A percentile compares a stretch with the other conserved stretches of the same genome.
These are phyloP conservation scores for Propsilocerus akamusi DNA, from an alignment of 1,140 invertebrate species.

Conservation along the genomic window DNA sequence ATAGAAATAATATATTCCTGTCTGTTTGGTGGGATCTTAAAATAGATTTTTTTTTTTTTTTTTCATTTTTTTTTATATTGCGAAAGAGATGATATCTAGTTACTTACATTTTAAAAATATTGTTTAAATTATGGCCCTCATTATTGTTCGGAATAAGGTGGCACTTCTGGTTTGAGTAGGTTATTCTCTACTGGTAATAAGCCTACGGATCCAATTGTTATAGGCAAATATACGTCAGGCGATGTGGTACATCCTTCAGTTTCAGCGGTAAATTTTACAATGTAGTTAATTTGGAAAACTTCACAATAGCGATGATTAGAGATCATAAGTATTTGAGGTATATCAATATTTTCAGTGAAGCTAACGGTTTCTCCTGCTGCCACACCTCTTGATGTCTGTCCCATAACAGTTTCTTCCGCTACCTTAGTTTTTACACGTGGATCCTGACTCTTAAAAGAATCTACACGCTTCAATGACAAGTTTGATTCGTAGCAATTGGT, in stretches of 20 bases:
- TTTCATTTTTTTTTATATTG: no score
- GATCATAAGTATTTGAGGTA: not conserved
- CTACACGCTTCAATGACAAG: not conserved
- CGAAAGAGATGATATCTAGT: no score
- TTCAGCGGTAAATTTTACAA: not conserved
- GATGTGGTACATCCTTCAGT: not conserved
- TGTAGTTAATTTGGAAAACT: not conserved
- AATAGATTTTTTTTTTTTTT: no score
- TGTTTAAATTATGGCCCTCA: no score
- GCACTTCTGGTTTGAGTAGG: no score
- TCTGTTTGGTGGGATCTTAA: no score
- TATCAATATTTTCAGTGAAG: not conserved
- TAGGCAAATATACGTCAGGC: not conserved
- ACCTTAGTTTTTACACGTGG: not conserved
- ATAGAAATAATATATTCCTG: no score
- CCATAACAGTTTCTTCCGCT: not conserved
- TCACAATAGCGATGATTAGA: not conserved
- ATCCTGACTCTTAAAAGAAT: not conserved
- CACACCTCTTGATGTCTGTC: not conserved
- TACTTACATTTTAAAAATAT: no score
- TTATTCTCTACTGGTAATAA: no score
- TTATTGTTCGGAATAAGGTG: no score
- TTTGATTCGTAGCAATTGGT: not conserved
- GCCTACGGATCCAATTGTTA: not conserved
- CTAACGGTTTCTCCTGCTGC: not conserved